phyloP scores from a whole-genome alignment of 1,140 invertebrate genomes.

The Hylaeus volcanicus region DNA sequence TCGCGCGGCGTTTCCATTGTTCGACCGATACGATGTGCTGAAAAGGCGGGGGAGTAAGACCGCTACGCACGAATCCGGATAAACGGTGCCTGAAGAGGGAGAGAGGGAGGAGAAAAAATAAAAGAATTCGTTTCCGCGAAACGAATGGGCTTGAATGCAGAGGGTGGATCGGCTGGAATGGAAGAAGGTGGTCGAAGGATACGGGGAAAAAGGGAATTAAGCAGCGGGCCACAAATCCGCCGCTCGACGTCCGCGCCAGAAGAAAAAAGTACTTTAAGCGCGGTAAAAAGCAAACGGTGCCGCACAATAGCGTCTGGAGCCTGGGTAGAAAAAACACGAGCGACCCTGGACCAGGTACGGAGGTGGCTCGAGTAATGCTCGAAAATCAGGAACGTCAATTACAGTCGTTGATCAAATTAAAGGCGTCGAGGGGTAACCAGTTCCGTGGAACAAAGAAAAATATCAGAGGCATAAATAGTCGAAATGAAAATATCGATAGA shows the following conservation, averaged over 20 bases:
- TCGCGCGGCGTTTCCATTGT: conserved; percentile 21
- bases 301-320: neutral
- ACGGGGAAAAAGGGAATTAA: conserved; percentile 57
- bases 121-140: conserved; percentile 35
- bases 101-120: neutral
- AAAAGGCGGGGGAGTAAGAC: conserved; percentile 11
- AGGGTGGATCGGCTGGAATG: neutral
- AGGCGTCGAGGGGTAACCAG: too few relatives aligned
- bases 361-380: too few relatives aligned
- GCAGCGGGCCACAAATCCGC: conserved; percentile 50
- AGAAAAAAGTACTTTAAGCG: conserved; percentile 32
- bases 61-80: conserved; percentile 29
- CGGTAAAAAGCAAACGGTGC: conserved; percentile 32
- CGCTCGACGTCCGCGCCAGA: conserved; percentile 12
- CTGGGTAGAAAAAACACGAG: too few relatives aligned
- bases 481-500: too few relatives aligned
- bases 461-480: too few relatives aligned
- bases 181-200: conserved; percentile 34
- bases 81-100: conserved; percentile 16
- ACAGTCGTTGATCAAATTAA: too few relatives aligned
- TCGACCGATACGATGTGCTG: neutral
- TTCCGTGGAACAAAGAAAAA: too few relatives aligned
- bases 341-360: too few relatives aligned
- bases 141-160: neutral
- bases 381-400: too few relatives aligned